Percentiles rank a stretch among this genome's conserved stretches.
Evolutionary conservation across 2,888 invertebrate genomes (phyloP).

Genomic region (Drosophila anomelani): DNA sequence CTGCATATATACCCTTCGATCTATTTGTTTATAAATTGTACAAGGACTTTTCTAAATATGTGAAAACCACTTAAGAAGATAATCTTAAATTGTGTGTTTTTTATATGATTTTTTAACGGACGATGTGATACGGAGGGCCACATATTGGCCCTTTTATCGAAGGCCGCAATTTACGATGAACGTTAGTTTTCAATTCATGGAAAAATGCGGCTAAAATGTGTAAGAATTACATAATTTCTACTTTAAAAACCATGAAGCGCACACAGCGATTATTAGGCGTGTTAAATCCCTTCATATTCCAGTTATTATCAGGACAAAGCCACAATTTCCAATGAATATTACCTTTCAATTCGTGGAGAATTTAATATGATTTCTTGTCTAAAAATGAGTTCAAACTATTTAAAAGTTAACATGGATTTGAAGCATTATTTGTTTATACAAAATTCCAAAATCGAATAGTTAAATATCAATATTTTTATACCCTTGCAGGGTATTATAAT

Average conservation of each 20-base stretch:
- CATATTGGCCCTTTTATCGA: slow-evolving; percentile 32
- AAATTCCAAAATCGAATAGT: neutral
- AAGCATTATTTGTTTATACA: no score
- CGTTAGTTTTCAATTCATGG: slow-evolving; percentile 24
- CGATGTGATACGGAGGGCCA: no score
- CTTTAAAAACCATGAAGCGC: neutral
- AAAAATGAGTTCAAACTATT: no score
- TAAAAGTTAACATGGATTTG: no score
- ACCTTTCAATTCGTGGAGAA: no score
- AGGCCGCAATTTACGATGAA: slow-evolving; percentile 34
- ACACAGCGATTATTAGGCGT: neutral
- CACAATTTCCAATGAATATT: no score
- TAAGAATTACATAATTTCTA: neutral
- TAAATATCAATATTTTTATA: neutral
- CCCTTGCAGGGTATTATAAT: no score
- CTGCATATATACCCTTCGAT: no score
- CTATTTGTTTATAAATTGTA: slow-evolving; percentile 1
- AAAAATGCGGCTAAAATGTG: neutral
- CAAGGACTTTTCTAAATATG: slow-evolving; percentile 29
- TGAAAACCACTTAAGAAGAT: slow-evolving; percentile 1
- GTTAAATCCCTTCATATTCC: neutral
- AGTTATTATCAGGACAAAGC: no score
- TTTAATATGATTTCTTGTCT: no score
- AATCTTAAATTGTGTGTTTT: no score
- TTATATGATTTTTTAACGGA: no score